Percentiles rank a stretch among this genome's conserved stretches.
Conservation (phyloP, 2,888 invertebrate species). For the Heliconius ismenius region DNA sequence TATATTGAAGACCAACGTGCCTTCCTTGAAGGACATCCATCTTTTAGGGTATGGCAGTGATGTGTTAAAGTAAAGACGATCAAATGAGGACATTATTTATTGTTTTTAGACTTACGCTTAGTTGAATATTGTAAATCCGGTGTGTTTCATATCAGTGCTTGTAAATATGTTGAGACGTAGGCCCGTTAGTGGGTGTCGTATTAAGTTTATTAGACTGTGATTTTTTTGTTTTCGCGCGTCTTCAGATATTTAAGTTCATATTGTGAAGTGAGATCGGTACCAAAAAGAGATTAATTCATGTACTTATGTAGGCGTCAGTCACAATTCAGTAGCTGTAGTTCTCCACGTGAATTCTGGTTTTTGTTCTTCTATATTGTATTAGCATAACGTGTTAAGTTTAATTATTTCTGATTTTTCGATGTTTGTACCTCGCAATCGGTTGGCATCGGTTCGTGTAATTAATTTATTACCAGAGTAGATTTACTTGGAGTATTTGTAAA, state of each 20-base stretch:
- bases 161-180: constrained; percentile 67
- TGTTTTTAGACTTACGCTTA: constrained; percentile 64
- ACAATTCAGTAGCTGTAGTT: constrained; percentile 61
- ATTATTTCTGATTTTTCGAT: constrained; percentile 45
- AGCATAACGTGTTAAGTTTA: constrained; percentile 57
- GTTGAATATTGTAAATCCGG: constrained; percentile 55
- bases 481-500: constrained; percentile 60
- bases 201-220: constrained; percentile 73
- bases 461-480: constrained; percentile 72
- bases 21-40: constrained; percentile 65
- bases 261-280: constrained; percentile 78
- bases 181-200: constrained; percentile 54
- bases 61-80: constrained; percentile 66
- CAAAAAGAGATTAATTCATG: constrained; percentile 78
- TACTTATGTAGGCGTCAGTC: constrained; percentile 53
- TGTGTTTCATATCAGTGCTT: constrained; percentile 73
- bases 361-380: constrained; percentile 51
- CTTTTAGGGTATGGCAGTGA: constrained; percentile 61
- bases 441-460: constrained; percentile 60
- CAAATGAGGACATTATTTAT: constrained; percentile 68
- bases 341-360: constrained; percentile 50
- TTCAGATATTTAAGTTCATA: constrained; percentile 65
- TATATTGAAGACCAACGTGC: constrained; percentile 83
- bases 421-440: constrained; percentile 46
- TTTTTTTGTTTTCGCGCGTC: constrained; percentile 70